Conservation (phyloP, 2,888 invertebrate species). For the Dryococelus australis region DNA sequence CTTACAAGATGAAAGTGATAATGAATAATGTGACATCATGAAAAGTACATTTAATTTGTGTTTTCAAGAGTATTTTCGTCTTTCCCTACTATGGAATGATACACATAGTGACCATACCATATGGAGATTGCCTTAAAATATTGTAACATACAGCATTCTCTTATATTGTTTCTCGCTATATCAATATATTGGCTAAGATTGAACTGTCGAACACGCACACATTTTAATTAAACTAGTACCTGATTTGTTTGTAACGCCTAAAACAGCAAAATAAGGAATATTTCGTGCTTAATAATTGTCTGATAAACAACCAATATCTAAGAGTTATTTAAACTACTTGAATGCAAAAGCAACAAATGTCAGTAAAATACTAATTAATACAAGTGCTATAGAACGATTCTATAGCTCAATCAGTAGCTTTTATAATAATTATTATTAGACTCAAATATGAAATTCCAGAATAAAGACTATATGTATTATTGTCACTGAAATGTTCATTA, state of each 20-base stretch:
- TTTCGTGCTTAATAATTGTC: not conserved
- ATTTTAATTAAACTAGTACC: not conserved
- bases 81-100: not conserved
- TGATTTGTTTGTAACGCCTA: not conserved
- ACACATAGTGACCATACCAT: not conserved
- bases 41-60: not conserved
- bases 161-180: not conserved
- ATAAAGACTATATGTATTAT: not conserved
- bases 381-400: not conserved
- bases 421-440: not conserved
- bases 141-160: not conserved
- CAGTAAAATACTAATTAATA: not conserved
- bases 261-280: not conserved
- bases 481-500: not conserved
- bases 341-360: not conserved
- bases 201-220: not conserved
- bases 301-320: not conserved
- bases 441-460: not conserved
- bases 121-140: not conserved
- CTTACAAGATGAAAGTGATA: not conserved
- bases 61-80: not conserved
- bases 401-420: not conserved
- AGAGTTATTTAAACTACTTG: not conserved
- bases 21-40: not conserved
- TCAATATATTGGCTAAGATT: not conserved